Conservation (phyloP, 2,113 vertebrate genomes). For the Istiophorus platypterus region DNA sequence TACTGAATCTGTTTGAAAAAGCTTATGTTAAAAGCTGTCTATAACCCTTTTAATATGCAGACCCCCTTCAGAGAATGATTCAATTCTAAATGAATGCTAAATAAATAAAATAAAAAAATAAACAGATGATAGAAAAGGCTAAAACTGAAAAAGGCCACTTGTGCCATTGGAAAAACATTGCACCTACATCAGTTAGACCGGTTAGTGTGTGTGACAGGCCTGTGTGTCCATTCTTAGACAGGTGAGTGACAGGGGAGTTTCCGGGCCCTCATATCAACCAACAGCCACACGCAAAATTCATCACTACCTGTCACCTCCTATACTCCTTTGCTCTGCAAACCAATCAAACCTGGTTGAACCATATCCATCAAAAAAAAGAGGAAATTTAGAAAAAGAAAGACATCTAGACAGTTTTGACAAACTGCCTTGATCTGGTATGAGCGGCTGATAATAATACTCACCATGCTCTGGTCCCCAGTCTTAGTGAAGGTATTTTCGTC, state of each 20-base stretch:
- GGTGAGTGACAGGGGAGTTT: slow-evolving; percentile 65
- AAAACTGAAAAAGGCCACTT: slow-evolving; percentile 54
- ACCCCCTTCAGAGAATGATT: slow-evolving; percentile 7
- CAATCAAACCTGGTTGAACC: slow-evolving; percentile 42
- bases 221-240: slow-evolving; percentile 63
- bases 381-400: neutral
- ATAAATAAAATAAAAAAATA: neutral
- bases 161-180: slow-evolving; percentile 49
- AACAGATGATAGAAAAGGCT: slow-evolving; percentile 14
- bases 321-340: slow-evolving; percentile 36
- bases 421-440: neutral
- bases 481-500: slow-evolving; percentile 97
- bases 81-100: neutral
- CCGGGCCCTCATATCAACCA: slow-evolving; percentile 67
- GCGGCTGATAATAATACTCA: slow-evolving; percentile 72
- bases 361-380: neutral
- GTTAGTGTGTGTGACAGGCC: slow-evolving; percentile 47
- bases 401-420: neutral
- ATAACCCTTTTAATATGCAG: slow-evolving; percentile 15
- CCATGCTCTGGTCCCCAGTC: slow-evolving; percentile 95
- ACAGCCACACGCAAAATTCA: slow-evolving; percentile 62
- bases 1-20: neutral
- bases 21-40: neutral
- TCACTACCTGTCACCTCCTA: slow-evolving; percentile 69
- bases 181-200: slow-evolving; percentile 42